phyloP scores from a whole-genome alignment of 2,797 vertebrate species.

The Rhincodon typus region DNA sequence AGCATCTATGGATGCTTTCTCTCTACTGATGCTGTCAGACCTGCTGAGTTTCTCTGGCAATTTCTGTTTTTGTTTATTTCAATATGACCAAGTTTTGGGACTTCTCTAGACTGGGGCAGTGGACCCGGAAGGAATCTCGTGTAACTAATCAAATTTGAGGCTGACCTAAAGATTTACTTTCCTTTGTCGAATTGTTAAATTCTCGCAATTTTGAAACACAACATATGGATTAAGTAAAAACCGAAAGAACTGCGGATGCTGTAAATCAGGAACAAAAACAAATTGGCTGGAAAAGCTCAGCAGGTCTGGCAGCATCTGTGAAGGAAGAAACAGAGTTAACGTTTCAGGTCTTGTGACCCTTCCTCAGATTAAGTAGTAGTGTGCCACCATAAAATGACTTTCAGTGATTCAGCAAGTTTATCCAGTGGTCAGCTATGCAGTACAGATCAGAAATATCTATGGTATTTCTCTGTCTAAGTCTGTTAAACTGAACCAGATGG shows the following conservation, averaged over 20 bases:
- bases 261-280: too few relatives aligned
- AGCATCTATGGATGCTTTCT: too few relatives aligned
- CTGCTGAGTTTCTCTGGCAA: too few relatives aligned
- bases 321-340: too few relatives aligned
- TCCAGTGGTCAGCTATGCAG: not conserved
- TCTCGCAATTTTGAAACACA: not conserved
- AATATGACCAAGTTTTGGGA: not conserved
- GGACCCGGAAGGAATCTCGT: not conserved
- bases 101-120: not conserved
- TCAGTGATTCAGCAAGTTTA: not conserved
- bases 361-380: too few relatives aligned
- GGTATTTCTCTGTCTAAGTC: not conserved
- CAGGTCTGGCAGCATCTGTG: too few relatives aligned
- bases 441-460: not conserved
- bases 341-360: too few relatives aligned
- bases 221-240: not conserved
- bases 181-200: not conserved
- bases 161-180: not conserved
- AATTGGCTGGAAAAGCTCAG: too few relatives aligned
- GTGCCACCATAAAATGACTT: not conserved
- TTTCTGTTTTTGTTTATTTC: not conserved
- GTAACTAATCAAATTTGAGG: not conserved
- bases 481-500: not conserved
- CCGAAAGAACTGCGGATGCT: too few relatives aligned
- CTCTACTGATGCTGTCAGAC: too few relatives aligned